Conservation (phyloP, 2,888 invertebrate species). For the Pristionchus japonicus region DNA sequence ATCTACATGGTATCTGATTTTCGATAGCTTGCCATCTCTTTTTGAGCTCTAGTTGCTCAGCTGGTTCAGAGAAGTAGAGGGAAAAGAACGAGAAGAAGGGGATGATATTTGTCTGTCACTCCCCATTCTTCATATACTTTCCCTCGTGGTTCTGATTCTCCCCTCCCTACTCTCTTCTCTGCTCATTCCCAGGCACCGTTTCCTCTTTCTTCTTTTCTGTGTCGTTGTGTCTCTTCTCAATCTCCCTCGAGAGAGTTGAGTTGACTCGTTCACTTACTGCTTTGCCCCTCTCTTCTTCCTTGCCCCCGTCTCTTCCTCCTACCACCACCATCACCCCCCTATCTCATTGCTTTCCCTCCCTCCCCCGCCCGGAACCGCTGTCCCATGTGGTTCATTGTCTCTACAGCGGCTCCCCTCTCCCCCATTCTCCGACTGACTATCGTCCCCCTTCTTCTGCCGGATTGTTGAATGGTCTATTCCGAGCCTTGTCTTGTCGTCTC, state of each 20-base stretch:
- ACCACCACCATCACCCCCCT: not conserved
- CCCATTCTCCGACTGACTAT: not conserved
- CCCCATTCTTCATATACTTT: not conserved
- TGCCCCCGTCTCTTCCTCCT: not conserved
- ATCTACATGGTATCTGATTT: not conserved
- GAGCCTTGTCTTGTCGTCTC: not conserved
- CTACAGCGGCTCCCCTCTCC: not conserved
- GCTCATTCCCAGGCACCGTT: not conserved
- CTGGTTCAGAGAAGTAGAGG: not conserved
- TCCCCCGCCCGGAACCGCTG: too few relatives aligned
- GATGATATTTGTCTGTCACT: not conserved
- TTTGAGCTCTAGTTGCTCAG: not conserved
- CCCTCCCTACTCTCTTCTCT: not conserved
- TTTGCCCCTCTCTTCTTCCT: not conserved
- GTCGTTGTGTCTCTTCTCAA: not conserved
- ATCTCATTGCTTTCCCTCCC: not conserved
- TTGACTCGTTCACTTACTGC: constrained; percentile 35
- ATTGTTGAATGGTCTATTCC: not conserved
- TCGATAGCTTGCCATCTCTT: not conserved
- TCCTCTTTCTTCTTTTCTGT: not conserved
- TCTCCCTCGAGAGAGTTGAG: constrained; percentile 2
- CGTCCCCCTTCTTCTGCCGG: not conserved
- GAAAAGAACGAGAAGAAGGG: not conserved
- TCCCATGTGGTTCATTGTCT: constrained; percentile 18
- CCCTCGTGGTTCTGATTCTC: not conserved